These are phyloP conservation scores for Bungarus multicinctus DNA, from an alignment of 2,113 vertebrate genomes.

Conservation along the genomic window DNA sequence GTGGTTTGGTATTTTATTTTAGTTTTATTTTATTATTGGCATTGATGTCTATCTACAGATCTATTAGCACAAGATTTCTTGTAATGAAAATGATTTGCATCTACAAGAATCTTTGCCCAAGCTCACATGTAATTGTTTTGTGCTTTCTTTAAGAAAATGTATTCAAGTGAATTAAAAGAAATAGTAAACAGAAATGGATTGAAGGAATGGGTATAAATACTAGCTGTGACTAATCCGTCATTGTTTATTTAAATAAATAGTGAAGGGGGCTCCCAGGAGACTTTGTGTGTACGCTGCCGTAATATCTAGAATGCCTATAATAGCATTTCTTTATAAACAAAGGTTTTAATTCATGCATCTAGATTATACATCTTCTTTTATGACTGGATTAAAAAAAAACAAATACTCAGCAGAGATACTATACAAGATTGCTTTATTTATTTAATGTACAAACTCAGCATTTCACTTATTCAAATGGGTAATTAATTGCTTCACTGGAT, in stretches of 20 bases:
- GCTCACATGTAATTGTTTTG: conserved; percentile 43
- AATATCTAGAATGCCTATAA: conserved; percentile 11
- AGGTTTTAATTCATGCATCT: conserved; percentile 51
- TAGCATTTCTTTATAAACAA: conserved; percentile 32
- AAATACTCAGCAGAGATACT: neutral
- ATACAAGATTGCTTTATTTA: neutral
- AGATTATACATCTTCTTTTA: conserved; percentile 23
- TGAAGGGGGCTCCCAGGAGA: conserved; percentile 1
- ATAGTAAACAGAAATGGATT: conserved; percentile 8
- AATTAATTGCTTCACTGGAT: conserved; percentile 2
- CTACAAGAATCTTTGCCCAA: conserved; percentile 30
- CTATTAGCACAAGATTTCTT: neutral
- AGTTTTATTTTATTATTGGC: conserved; percentile 39
- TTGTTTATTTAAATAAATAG: neutral
- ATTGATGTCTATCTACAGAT: conserved; percentile 44
- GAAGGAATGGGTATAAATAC: conserved; percentile 39
- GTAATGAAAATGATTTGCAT: neutral
- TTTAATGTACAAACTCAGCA: conserved; percentile 11
- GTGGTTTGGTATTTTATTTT: too few relatives aligned
- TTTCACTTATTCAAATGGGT: conserved; percentile 6
- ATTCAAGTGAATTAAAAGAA: conserved; percentile 20
- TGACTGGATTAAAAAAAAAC: neutral
- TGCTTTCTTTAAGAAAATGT: conserved; percentile 47
- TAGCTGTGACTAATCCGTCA: conserved; percentile 3
- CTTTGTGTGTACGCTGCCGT: neutral